Evolutionary conservation across 2,113 vertebrate genomes (phyloP), one percentile per base, ranked within the genome.

Genomic region (Emydocephalus ijimae): DNA sequence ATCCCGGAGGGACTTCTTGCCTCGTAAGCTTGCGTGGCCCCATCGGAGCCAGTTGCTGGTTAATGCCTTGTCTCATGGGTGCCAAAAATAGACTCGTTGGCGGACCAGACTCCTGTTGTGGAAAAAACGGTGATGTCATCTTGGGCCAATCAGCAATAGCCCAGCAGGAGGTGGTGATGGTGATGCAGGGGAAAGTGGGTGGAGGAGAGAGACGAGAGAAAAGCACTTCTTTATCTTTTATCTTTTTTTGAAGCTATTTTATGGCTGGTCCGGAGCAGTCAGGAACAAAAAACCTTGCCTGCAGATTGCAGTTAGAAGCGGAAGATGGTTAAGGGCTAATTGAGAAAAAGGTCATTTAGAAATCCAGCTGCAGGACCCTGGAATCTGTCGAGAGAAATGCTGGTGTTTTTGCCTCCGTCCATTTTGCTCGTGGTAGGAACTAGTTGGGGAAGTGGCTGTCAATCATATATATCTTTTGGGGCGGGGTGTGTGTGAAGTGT

Each of bases 41-140:
- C 91, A 92, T 95, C 94, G 92, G 95, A 96, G 96, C 97, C 93
- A 95, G 90, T 94, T 48, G 94, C 97, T 92, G 96, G 97, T 97
- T 95, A 95, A 95, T 56, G 93, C 96, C 96, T 26, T 97, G 95
- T 96, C 91, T 64, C 29, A 12, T 18, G 74, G 81, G 97, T 97
- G 97, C 97, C 98, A 97, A 98, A 98, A 98, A 98, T 98, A 98
- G 92, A 97, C 97, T 95, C 93, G 96, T 97, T 97, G 96, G 97
- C 96, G 96, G 97, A 96, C 96, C 95, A 86, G 92, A 92, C 96
- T 97, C 97, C 96, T 97, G 97, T 94, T 97, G 96, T 96, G 96
- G 97, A 97, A 97, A 89, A 96, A 97, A 96, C 96, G 96, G 97
- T 98, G 98, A 98, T 98, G 98, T 98, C 98, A 98, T 97, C 92